Evolutionary conservation across 1,140 invertebrate genomes (phyloP), one percentile per base, ranked within the genome.

Genomic region (Macrobrachium nipponense): DNA sequence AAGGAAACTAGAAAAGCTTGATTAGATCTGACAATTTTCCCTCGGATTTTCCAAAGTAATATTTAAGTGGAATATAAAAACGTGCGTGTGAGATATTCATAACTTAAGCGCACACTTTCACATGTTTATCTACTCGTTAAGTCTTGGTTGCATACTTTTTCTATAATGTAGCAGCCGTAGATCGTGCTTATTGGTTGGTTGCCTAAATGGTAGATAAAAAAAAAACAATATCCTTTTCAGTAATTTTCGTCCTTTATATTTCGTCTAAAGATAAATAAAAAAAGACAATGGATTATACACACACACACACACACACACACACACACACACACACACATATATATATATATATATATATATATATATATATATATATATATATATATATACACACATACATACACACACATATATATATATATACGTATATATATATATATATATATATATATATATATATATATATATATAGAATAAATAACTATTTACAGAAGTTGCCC

Each of bases 301-400:
- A n/a, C n/a, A n/a, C n/a, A n/a, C n/a, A 44, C 4, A 58, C 6
- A 17, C 20, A 58, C 6, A 75, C 0, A 3, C 18, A 75, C n/a
- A 75, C 43, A 58, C 51, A 75, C 51, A 73, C 43, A 44, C 43
- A 70, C 5, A 70, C 14, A 70, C 5, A 44, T 44, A 44, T 73
- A 73, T 73, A 44, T 73, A 44, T 43, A 43, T 44, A 73, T 73
- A 73, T 43, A 73, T 44, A 44, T 73, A 44, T 43, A 73, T 73
- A 44, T 73, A 73, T 27, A 73, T 8, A 44, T 8, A 15, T 20
- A 73, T 43, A 27, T 27, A 27, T 73, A 44, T 27, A 14, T 27
- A 73, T 44, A 27, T 73, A 23, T 27, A 20, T 73, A 27, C 43
- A 14, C 43, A 73, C 7, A 73, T 44, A 27, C 43, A 73, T 73